Evolutionary conservation across 2,888 invertebrate genomes (phyloP).

Genomic region (Ptilodon capucinus): DNA sequence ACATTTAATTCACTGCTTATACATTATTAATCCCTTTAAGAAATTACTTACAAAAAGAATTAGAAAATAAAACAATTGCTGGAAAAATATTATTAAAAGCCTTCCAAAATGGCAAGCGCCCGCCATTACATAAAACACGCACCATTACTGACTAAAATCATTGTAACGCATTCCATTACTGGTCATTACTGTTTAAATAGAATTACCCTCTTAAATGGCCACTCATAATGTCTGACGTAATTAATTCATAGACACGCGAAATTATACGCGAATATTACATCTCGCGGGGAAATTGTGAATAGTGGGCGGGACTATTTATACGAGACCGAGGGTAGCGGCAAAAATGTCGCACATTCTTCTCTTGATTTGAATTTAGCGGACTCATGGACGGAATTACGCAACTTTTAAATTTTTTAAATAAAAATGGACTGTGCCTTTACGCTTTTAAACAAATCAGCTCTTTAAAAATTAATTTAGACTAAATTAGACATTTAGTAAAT

Average conservation of each 20-base stretch:
- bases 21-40: too few species aligned
- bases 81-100: too few species aligned
- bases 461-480: too few species aligned
- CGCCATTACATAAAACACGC: not conserved
- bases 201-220: not conserved
- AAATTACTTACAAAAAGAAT: too few species aligned
- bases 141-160: not conserved
- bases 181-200: not conserved
- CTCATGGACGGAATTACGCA: too few species aligned
- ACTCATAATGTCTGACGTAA: constrained; percentile 19
- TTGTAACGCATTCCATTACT: not conserved
- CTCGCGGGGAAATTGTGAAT: constrained; percentile 5
- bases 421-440: too few species aligned
- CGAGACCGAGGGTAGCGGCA: not conserved
- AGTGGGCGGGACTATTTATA: constrained; percentile 7
- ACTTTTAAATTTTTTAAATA: too few species aligned
- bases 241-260: constrained; percentile 29
- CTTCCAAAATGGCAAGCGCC: not conserved
- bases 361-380: not conserved
- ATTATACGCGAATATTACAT: constrained; percentile 11
- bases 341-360: not conserved
- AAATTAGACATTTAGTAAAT: too few species aligned
- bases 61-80: too few species aligned
- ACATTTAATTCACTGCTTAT: too few species aligned
- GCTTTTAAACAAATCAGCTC: too few species aligned